A percentile compares a stretch with the other conserved stretches of the same genome.
Conservation (phyloP, 2,888 invertebrate genomes). For the Mycalesis mineus region DNA sequence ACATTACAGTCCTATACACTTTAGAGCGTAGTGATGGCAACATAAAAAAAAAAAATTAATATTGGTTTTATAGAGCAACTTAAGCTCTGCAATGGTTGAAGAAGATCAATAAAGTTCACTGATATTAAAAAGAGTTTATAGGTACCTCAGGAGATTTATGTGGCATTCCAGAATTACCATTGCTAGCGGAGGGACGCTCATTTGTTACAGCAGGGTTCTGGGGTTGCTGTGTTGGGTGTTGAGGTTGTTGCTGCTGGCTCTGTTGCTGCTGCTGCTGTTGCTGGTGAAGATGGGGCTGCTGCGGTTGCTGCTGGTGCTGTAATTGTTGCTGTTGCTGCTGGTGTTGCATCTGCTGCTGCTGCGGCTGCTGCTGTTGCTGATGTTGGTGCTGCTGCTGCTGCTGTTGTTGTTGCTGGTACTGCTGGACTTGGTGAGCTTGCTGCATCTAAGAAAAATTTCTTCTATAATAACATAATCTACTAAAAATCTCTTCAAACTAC, state of each 20-base stretch:
- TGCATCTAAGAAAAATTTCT: slow-evolving; percentile 43
- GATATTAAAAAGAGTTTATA: slow-evolving; percentile 19
- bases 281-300: slow-evolving; percentile 51
- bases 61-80: too few species aligned
- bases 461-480: background rate
- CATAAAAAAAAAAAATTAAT: too few species aligned
- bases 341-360: slow-evolving; percentile 53
- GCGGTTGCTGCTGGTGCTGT: slow-evolving; percentile 47
- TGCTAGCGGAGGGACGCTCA: slow-evolving; percentile 70
- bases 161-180: slow-evolving; percentile 62
- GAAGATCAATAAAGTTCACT: too few species aligned
- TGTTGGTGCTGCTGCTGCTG: slow-evolving; percentile 52
- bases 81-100: too few species aligned
- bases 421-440: slow-evolving; percentile 70
- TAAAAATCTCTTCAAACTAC: too few species aligned
- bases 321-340: slow-evolving; percentile 53
- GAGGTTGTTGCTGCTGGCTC: slow-evolving; percentile 53
- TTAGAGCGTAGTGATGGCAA: too few species aligned
- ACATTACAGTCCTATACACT: too few species aligned
- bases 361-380: slow-evolving; percentile 52
- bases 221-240: slow-evolving; percentile 37
- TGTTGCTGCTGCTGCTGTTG: slow-evolving; percentile 54
- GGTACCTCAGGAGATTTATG: slow-evolving; percentile 66
- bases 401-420: slow-evolving; percentile 53
- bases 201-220: slow-evolving; percentile 54